These are phyloP conservation scores for Diadophis punctatus DNA, from an alignment of 2,113 vertebrate species.

Conservation along the genomic window DNA sequence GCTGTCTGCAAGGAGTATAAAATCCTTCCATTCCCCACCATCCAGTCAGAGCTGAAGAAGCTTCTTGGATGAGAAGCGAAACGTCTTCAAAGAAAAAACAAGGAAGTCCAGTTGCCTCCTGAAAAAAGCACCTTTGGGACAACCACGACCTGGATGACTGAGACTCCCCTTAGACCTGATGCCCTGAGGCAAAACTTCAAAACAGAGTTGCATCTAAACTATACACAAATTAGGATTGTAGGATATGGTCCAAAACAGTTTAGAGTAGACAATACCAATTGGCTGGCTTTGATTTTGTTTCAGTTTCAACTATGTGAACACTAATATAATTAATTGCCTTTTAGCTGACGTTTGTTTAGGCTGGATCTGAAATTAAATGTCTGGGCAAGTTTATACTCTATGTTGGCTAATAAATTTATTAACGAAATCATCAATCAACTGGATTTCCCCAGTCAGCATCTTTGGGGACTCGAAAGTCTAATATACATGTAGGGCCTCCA, in stretches of 20 bases:
- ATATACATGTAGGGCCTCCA: background rate
- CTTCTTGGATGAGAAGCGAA: too few species aligned
- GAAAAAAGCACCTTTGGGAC: too few species aligned
- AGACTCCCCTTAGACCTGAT: too few species aligned
- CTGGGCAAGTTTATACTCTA: background rate
- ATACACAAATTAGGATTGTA: background rate
- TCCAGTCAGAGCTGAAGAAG: too few species aligned
- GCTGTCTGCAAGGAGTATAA: too few species aligned
- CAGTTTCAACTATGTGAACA: background rate
- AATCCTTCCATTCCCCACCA: too few species aligned
- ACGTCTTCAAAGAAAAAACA: too few species aligned
- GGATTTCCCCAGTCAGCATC: background rate
- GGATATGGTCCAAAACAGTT: background rate
- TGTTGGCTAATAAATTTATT: background rate
- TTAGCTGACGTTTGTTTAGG: background rate
- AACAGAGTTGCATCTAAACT: background rate
- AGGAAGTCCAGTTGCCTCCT: too few species aligned
- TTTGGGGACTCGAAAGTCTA: background rate
- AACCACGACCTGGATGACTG: too few species aligned
- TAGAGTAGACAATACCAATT: background rate
- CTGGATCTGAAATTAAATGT: background rate
- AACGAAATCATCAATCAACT: background rate
- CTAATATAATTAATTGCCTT: background rate
- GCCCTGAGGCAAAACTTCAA: background rate
- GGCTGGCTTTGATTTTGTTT: background rate